Evolutionary conservation across 2,797 vertebrate species (phyloP), one percentile per base, ranked within the genome.

Genomic region (Alfaro cultratus): DNA sequence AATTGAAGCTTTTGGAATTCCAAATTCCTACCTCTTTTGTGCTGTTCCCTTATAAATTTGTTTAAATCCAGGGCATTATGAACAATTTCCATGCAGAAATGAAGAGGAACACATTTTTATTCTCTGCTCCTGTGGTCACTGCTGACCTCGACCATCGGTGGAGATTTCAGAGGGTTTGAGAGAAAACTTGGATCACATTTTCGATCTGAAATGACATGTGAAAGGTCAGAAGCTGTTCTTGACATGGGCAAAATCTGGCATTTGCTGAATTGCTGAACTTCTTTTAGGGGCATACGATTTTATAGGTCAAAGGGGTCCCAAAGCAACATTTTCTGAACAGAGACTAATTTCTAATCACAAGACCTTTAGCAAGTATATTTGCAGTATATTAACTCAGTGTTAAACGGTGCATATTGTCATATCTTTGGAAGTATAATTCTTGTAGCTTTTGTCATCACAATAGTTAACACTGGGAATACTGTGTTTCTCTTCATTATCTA

Each of bases 41-140:
- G 79, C 80, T 73, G 81, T 90, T 85, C 74, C 70, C 70, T 76
- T 83, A 43, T 73, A 84, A 70, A 60, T 87, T 57, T 81, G 76
- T 86, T 84, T 82, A 86, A 75, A 83, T 1, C 46, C 75, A 78
- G 86, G 91, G 91, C 92, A 90, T 94, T 92, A 91, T 86, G 78
- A 84, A 82, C 76, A 79, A 51, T 76, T 87, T 83, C 57, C 2
- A 51, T 68, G 71, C 79, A 51, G 76, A 90, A 82, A 72, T 76
- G 16, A 36, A 77, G 78, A 67, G 39, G 23, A 80, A 80, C 62
- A 21, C 29, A 74, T 75, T 80, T 85, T 45, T 57, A 76, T 47
- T 83, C 57, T 73, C 76, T 81, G 80, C 81, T 43, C 23, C 71
- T 80, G 49, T 75, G 68, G 77, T 76, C 46, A 26, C 23, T 79